Evolutionary conservation across 1,140 invertebrate species (phyloP).

Genomic region (Eriosoma lanigerum): DNA sequence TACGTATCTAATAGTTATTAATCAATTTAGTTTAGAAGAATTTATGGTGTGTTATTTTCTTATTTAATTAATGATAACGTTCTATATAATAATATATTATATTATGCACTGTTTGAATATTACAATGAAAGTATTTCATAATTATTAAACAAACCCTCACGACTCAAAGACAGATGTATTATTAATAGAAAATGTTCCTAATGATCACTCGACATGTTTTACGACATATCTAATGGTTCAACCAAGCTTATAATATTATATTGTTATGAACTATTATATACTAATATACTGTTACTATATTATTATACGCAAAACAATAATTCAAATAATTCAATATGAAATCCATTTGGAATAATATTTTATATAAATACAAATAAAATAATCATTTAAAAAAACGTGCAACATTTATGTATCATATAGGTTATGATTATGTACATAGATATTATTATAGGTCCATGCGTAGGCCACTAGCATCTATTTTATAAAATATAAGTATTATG

Average conservation of each 20-base stretch:
- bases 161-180: not conserved
- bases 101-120: not conserved
- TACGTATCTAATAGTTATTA: no score
- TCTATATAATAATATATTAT: not conserved
- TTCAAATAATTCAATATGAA: no score
- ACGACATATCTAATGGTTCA: not conserved
- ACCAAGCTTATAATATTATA: no score
- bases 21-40: not conserved
- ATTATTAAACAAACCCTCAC: not conserved
- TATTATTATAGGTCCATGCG: no score
- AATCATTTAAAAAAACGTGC: not conserved
- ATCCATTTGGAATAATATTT: not conserved
- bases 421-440: not conserved
- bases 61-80: no score
- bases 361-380: slow-evolving; percentile 3
- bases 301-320: slow-evolving; percentile 12
- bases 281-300: not conserved
- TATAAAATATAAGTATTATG: no score
- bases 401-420: not conserved
- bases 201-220: not conserved
- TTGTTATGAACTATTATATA: not conserved
- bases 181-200: slow-evolving; percentile 4
- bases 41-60: no score
- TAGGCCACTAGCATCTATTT: no score
- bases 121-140: not conserved